Percentiles rank a stretch among this genome's conserved stretches.
phyloP scores from a whole-genome alignment of 1,140 invertebrate genomes.

The Batillaria attramentaria region DNA sequence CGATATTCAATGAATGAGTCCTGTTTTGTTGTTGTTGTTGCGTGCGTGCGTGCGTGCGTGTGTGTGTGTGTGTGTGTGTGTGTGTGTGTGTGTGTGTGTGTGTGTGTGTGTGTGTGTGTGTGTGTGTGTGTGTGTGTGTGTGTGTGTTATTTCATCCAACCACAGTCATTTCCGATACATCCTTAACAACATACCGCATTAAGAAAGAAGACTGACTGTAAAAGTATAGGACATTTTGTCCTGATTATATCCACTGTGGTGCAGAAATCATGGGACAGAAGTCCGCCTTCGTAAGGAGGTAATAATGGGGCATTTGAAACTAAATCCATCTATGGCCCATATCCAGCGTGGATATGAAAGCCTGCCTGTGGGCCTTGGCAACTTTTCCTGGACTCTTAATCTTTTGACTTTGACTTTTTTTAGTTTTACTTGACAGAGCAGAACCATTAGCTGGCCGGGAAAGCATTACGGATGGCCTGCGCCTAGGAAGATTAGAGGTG shows the following conservation, averaged over 20 bases:
- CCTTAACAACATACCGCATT: neutral
- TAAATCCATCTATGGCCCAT: neutral
- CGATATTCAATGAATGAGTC: neutral
- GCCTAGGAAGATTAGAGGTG: too few relatives aligned
- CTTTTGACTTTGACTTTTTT: too few relatives aligned
- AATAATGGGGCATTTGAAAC: too few relatives aligned
- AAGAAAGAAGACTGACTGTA: neutral
- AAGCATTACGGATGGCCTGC: too few relatives aligned
- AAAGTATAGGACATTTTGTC: neutral
- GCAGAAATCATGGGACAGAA: too few relatives aligned
- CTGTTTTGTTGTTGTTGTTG: neutral
- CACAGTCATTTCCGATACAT: neutral
- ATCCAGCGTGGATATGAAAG: too few relatives aligned
- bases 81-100: neutral
- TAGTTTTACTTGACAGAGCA: too few relatives aligned
- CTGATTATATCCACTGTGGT: neutral
- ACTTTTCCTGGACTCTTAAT: too few relatives aligned
- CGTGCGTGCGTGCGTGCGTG: neutral
- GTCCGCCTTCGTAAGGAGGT: too few relatives aligned
- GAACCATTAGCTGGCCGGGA: too few relatives aligned
- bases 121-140: neutral
- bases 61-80: neutral
- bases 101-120: neutral
- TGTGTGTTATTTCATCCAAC: neutral
- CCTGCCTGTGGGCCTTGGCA: too few relatives aligned